phyloP scores from a whole-genome alignment of 2,797 vertebrate genomes.

The Carcharodon carcharias region DNA sequence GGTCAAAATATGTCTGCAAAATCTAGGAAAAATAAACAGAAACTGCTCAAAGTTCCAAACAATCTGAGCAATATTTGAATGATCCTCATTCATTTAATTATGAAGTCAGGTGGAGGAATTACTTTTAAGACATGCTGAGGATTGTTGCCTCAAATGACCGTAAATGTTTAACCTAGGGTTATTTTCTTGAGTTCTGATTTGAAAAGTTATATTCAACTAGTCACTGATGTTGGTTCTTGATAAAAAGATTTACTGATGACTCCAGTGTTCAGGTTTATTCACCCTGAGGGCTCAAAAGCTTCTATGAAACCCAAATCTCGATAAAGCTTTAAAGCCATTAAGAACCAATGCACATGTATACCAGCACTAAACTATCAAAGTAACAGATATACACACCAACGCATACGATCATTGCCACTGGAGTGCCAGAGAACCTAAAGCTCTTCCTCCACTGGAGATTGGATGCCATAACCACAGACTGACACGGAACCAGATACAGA shows the following conservation, averaged over 20 bases:
- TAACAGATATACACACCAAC: not conserved
- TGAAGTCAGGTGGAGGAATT: not conserved
- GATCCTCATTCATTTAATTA: conserved; percentile 6
- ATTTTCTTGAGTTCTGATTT: conserved; percentile 6
- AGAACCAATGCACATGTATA: not conserved
- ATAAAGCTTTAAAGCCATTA: not conserved
- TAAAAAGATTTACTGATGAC: not conserved
- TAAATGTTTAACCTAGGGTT: not conserved
- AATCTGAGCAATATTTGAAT: conserved; percentile 7
- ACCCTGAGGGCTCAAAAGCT: not conserved
- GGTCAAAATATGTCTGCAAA: conserved; percentile 11
- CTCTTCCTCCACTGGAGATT: not conserved
- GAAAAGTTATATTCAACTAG: not conserved
- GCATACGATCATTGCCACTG: not conserved
- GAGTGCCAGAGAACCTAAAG: not conserved
- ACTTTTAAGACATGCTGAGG: not conserved
- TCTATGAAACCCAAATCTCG: not conserved
- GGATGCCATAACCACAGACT: not conserved
- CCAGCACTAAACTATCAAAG: not conserved
- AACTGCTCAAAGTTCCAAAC: conserved; percentile 1
- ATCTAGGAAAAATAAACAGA: not conserved
- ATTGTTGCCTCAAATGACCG: not conserved
- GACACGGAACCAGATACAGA: not conserved
- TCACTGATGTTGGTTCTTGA: not conserved
- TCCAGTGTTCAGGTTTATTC: not conserved